Conservation (phyloP, 2,113 vertebrate species). For the Pelvicachromis taeniatus region DNA sequence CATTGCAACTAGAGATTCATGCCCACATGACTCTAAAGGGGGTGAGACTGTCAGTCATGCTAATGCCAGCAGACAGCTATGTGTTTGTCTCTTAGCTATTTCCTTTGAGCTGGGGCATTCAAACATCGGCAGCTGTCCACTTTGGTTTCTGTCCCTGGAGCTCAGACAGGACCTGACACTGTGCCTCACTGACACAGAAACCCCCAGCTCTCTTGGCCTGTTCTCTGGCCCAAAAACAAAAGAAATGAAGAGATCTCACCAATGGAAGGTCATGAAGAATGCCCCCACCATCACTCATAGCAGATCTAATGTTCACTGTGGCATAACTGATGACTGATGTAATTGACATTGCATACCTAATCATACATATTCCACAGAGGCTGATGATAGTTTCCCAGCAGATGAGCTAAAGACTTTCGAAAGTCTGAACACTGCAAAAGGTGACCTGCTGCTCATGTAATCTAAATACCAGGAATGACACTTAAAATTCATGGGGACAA, state of each 20-base stretch:
- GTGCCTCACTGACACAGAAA: constrained; percentile 48
- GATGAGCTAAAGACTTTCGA: constrained; percentile 48
- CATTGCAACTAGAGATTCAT: constrained; percentile 25
- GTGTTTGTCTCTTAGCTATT: constrained; percentile 61
- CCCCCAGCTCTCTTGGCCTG: neutral
- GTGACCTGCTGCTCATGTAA: constrained; percentile 61
- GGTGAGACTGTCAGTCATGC: constrained; percentile 59
- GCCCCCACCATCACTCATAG: constrained; percentile 31
- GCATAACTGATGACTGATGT: constrained; percentile 65
- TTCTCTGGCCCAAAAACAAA: neutral
- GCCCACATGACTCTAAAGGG: constrained; percentile 38
- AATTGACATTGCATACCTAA: constrained; percentile 68
- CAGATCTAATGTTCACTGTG: constrained; percentile 51
- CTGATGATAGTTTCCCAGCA: constrained; percentile 31
- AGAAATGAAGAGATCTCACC: constrained; percentile 4
- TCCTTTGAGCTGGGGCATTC: constrained; percentile 52
- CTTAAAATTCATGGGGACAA: constrained; percentile 55
- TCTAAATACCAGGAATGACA: constrained; percentile 45
- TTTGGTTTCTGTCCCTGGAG: constrained; percentile 53
- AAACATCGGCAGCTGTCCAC: constrained; percentile 69
- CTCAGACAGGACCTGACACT: constrained; percentile 54
- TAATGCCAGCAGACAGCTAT: constrained; percentile 61
- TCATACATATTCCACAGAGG: constrained; percentile 55
- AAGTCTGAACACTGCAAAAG: constrained; percentile 47
- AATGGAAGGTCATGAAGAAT: constrained; percentile 40